Percentiles rank a stretch among this genome's conserved stretches.
Evolutionary conservation across 2,888 invertebrate genomes (phyloP).

Genomic region (Leptogaster cylindrica): DNA sequence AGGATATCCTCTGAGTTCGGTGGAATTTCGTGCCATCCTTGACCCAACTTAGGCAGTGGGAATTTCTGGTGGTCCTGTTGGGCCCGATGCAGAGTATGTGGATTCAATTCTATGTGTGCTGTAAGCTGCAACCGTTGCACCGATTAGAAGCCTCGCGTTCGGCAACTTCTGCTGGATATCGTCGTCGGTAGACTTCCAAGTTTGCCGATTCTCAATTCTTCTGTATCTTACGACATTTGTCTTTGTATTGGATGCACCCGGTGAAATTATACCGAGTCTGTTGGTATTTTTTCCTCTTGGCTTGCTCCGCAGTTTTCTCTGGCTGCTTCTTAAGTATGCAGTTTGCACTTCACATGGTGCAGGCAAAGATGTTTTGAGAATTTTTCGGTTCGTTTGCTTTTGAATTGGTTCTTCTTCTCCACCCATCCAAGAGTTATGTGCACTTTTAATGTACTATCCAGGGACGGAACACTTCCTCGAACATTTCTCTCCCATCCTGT

Average conservation of each 20-base stretch:
- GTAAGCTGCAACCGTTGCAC: background rate
- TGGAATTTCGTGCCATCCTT: conserved; percentile 15
- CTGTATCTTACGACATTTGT: background rate
- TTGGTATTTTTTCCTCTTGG: too few relatives aligned
- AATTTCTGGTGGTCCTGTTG: conserved; percentile 6
- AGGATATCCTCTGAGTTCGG: conserved; percentile 16
- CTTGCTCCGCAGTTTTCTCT: conserved; percentile 29
- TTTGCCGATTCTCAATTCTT: background rate
- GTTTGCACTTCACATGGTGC: conserved; percentile 31
- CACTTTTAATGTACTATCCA: conserved; percentile 32
- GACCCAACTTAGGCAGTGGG: conserved; percentile 30
- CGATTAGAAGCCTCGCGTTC: background rate
- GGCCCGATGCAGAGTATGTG: conserved; percentile 1
- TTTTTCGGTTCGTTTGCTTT: conserved; percentile 34
- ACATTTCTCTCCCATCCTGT: background rate
- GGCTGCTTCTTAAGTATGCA: conserved; percentile 35
- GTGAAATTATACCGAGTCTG: conserved; percentile 10
- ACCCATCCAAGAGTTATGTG: conserved; percentile 8
- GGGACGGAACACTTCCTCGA: conserved; percentile 27
- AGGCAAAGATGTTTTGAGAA: conserved; percentile 34
- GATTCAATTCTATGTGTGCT: conserved; percentile 14
- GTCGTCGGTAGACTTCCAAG: background rate
- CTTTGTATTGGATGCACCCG: conserved; percentile 4
- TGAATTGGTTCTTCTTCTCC: conserved; percentile 25
- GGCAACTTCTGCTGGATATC: background rate